Evolutionary conservation across 2,797 vertebrate genomes (phyloP).

Genomic region (Galagoides demidoff): DNA sequence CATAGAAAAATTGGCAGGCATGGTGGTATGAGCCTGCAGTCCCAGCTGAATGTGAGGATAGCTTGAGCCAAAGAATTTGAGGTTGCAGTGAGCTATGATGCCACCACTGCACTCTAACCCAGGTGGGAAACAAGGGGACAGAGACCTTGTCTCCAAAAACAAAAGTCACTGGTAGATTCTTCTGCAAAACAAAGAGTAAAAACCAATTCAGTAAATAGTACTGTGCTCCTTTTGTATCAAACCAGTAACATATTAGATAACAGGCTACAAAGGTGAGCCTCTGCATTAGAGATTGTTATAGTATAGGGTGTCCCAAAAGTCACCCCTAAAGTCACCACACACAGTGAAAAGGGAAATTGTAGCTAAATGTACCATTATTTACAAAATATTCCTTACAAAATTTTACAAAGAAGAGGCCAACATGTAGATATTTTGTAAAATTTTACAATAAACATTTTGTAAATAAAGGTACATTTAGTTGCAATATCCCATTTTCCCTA

Average conservation of each 20-base stretch:
- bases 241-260: background rate
- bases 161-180: background rate
- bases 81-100: background rate
- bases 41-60: background rate
- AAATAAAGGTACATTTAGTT: too few relatives aligned
- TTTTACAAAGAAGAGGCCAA: too few relatives aligned
- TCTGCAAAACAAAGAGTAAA: constrained; percentile 29
- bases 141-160: background rate
- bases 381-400: too few relatives aligned
- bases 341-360: too few relatives aligned
- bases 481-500: too few relatives aligned
- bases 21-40: background rate
- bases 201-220: background rate
- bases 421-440: too few relatives aligned
- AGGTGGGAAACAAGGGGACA: background rate
- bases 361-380: too few relatives aligned
- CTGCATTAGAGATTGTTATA: background rate
- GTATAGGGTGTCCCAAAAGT: too few relatives aligned
- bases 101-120: background rate
- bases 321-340: too few relatives aligned
- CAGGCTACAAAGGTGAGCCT: background rate
- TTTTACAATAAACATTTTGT: too few relatives aligned
- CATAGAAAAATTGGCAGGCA: background rate
- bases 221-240: background rate
- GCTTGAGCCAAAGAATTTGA: background rate